phyloP scores from a whole-genome alignment of 2,113 vertebrate genomes.

The Ploceus nigricollis region DNA sequence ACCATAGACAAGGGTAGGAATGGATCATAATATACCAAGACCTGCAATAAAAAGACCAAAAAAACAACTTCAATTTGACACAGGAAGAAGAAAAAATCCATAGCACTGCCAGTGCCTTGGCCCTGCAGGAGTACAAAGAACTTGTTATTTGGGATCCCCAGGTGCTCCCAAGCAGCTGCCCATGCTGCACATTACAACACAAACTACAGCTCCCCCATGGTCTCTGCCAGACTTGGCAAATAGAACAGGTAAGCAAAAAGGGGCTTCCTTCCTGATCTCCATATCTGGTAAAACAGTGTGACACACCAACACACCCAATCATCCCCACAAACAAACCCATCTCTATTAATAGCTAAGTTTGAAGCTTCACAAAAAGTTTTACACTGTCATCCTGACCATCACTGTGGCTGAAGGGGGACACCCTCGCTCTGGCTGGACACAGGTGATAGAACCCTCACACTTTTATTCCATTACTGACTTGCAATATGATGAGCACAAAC shows the following conservation, averaged over 20 bases:
- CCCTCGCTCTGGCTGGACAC: fast-evolving
- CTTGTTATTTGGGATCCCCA: not conserved
- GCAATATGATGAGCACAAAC: not conserved
- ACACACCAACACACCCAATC: fast-evolving
- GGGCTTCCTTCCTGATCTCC: not conserved
- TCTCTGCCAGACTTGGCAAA: not conserved
- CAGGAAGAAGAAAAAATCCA: not conserved
- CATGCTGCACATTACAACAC: not conserved
- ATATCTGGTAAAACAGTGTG: not conserved
- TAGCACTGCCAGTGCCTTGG: not conserved
- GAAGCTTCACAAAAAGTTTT: not conserved
- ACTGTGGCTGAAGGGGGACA: not conserved
- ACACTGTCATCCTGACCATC: not conserved
- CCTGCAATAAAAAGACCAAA: not conserved
- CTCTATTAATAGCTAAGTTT: not conserved
- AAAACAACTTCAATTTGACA: not conserved
- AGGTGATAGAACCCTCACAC: not conserved
- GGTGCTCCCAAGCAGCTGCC: not conserved
- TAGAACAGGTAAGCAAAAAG: not conserved
- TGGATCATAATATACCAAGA: fast-evolving
- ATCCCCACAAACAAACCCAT: not conserved
- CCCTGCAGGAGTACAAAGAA: fast-evolving
- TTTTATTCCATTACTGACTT: not conserved
- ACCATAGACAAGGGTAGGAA: not conserved
- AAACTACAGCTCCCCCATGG: not conserved